Evolutionary conservation across 2,797 vertebrate species (phyloP).

Genomic region (Anisognathus igniventris): DNA sequence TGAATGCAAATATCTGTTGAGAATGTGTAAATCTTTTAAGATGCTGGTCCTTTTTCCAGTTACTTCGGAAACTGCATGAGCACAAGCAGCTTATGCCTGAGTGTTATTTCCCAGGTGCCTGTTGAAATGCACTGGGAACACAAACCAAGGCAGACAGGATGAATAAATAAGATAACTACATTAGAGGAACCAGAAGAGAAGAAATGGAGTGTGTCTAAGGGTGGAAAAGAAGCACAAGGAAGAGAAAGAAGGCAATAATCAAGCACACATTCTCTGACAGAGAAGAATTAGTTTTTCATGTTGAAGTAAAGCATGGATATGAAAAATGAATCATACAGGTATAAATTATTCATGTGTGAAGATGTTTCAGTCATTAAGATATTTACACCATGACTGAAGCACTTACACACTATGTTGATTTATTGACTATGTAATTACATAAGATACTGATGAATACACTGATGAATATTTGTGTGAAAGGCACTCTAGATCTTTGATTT

Average conservation of each 20-base stretch:
- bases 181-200: slow-evolving; percentile 56
- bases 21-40: slow-evolving; percentile 17
- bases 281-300: slow-evolving; percentile 68
- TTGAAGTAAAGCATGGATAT: slow-evolving; percentile 58
- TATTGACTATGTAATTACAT: slow-evolving; percentile 71
- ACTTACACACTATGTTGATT: slow-evolving; percentile 70
- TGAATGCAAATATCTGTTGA: background rate
- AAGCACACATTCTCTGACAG: slow-evolving; percentile 55
- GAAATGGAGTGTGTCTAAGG: slow-evolving; percentile 57
- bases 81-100: background rate
- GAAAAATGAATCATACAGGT: slow-evolving; percentile 70
- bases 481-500: slow-evolving; percentile 63
- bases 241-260: slow-evolving; percentile 61
- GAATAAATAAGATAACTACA: slow-evolving; percentile 28
- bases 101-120: slow-evolving; percentile 29
- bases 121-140: background rate
- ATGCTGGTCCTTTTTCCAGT: background rate
- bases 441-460: slow-evolving; percentile 52
- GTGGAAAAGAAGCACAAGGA: slow-evolving; percentile 63
- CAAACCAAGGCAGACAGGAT: slow-evolving; percentile 33
- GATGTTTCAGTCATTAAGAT: slow-evolving; percentile 75
- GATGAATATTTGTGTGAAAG: slow-evolving; percentile 70
- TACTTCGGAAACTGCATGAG: slow-evolving; percentile 9
- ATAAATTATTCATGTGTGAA: slow-evolving; percentile 79
- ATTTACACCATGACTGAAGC: slow-evolving; percentile 70